Evolutionary conservation across 1,140 invertebrate species (phyloP).

Genomic region (Drosophila lowei): DNA sequence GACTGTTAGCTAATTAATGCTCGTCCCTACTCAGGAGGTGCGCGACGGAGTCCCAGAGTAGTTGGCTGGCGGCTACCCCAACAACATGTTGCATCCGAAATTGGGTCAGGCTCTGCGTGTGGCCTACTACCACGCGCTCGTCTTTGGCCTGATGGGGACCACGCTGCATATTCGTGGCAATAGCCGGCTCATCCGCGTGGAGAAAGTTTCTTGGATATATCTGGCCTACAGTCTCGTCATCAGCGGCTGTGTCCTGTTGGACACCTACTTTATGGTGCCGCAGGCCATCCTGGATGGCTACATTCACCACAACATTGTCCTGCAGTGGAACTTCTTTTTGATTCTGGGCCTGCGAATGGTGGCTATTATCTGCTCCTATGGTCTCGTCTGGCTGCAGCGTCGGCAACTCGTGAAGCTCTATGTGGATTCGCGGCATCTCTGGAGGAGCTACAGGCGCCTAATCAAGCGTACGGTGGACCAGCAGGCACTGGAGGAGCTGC

Average conservation of each 20-base stretch:
- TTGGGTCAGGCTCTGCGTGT: slow-evolving; percentile 26
- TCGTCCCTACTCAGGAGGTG: neutral
- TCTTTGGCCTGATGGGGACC: slow-evolving; percentile 48
- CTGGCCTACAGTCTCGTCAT: slow-evolving; percentile 37
- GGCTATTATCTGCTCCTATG: slow-evolving; percentile 25
- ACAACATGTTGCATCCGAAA: slow-evolving; percentile 54
- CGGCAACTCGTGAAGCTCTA: slow-evolving; percentile 27
- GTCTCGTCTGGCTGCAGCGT: slow-evolving; percentile 47
- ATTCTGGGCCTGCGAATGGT: neutral
- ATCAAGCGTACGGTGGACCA: slow-evolving; percentile 7
- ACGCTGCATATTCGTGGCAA: slow-evolving; percentile 15
- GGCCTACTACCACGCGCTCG: slow-evolving; percentile 41
- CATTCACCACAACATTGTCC: slow-evolving; percentile 46
- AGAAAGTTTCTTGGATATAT: slow-evolving; percentile 24
- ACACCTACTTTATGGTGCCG: slow-evolving; percentile 28
- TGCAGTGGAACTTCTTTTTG: slow-evolving; percentile 38
- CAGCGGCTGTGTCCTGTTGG: slow-evolving; percentile 2
- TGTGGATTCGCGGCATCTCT: slow-evolving; percentile 23
- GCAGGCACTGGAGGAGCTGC: slow-evolving; percentile 10
- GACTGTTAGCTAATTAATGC: slow-evolving; percentile 14
- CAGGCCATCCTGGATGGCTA: slow-evolving; percentile 24
- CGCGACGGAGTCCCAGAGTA: neutral
- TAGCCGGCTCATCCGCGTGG: neutral
- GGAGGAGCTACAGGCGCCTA: slow-evolving; percentile 10
- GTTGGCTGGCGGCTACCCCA: neutral